These are phyloP conservation scores for Physella acuta DNA, from an alignment of 1,140 invertebrate genomes.

Conservation along the genomic window DNA sequence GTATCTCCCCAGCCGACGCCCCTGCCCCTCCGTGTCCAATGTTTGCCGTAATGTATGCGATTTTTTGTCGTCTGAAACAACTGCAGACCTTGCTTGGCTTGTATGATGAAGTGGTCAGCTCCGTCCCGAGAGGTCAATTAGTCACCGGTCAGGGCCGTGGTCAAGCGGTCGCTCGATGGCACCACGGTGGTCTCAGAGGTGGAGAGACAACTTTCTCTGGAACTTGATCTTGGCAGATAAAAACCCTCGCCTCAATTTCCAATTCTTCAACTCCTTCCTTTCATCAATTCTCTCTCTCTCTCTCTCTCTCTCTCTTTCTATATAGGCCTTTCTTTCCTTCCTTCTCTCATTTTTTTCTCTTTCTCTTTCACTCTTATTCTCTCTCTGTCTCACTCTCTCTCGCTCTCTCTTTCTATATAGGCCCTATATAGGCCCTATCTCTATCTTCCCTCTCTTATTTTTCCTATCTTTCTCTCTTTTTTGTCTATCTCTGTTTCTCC, in stretches of 20 bases:
- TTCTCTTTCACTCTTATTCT: neutral
- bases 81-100: too few species aligned
- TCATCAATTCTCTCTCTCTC: neutral
- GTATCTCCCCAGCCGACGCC: neutral
- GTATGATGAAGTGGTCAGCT: too few species aligned
- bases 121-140: too few species aligned
- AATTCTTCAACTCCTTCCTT: neutral
- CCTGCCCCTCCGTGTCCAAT: too few species aligned
- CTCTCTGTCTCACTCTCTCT: neutral
- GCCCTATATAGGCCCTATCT: too few species aligned
- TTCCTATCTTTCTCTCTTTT: neutral
- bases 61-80: too few species aligned
- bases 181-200: too few species aligned
- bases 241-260: neutral
- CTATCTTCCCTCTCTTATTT: neutral
- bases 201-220: slow-evolving; percentile 6
- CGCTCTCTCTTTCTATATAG: neutral
- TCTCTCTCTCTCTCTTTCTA: neutral
- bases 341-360: neutral
- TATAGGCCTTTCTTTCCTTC: neutral
- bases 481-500: neutral
- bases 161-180: too few species aligned
- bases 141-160: too few species aligned
- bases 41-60: too few species aligned
- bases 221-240: neutral